Evolutionary conservation across 2,797 vertebrate species (phyloP).

Genomic region (Parauchenoglanis ngamensis): DNA sequence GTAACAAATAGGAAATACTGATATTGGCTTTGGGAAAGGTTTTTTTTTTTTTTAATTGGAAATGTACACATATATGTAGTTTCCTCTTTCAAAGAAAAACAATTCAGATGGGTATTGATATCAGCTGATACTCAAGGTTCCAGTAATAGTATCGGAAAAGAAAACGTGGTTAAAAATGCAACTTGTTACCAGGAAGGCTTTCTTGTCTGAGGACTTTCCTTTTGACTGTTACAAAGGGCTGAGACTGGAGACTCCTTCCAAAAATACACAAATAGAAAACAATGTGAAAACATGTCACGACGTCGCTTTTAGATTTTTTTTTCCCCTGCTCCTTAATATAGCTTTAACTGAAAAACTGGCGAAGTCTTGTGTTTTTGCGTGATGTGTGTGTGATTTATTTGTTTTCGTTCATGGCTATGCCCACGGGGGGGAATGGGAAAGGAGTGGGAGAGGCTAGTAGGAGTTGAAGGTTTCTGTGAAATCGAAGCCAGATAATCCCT

Average conservation of each 20-base stretch:
- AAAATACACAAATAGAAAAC: too few species aligned
- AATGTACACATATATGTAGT: neutral
- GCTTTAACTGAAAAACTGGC: neutral
- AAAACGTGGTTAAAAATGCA: neutral
- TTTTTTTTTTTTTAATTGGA: neutral
- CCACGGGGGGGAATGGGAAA: neutral
- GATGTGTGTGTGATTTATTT: constrained; percentile 15
- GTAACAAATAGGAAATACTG: neutral
- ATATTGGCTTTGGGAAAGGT: neutral
- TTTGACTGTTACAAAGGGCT: neutral
- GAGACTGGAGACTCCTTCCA: neutral
- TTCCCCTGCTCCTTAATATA: neutral
- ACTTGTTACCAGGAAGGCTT: neutral
- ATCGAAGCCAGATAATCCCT: constrained; percentile 63
- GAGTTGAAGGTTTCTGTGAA: constrained; percentile 50
- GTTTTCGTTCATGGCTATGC: constrained; percentile 4
- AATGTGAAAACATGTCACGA: neutral
- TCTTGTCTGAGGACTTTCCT: neutral
- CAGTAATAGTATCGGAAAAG: neutral
- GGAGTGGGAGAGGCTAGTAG: neutral
- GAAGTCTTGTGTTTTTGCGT: constrained; percentile 5
- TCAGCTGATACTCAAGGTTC: neutral
- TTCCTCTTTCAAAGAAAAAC: neutral
- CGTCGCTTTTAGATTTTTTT: neutral
- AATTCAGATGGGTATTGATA: neutral